Evolutionary conservation across 2,113 vertebrate genomes (phyloP).

Genomic region (Plectropomus leopardus): DNA sequence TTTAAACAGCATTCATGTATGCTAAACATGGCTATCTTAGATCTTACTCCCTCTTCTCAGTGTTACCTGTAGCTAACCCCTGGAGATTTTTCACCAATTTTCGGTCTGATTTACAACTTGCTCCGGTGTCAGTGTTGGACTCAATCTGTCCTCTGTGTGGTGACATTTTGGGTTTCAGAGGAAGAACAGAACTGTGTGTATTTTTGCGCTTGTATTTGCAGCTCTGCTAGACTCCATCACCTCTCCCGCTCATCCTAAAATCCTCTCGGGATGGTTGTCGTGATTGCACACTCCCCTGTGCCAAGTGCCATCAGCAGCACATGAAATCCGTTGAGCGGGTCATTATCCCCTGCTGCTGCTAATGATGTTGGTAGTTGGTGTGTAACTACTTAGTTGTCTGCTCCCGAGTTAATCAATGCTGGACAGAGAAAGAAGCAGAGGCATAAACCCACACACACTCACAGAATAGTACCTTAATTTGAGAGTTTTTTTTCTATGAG

Average conservation of each 20-base stretch:
- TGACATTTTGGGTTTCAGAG: neutral
- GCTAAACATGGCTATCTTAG: neutral
- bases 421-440: conserved; percentile 25
- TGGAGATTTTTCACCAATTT: neutral
- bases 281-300: conserved; percentile 55
- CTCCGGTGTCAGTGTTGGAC: conserved; percentile 6
- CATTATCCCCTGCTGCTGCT: conserved; percentile 69
- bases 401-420: conserved; percentile 56
- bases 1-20: neutral
- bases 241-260: conserved; percentile 53
- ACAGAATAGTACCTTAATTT: conserved; percentile 27
- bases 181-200: neutral
- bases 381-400: conserved; percentile 62
- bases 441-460: conserved; percentile 37
- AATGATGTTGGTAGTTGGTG: conserved; percentile 69
- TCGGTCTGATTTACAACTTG: neutral
- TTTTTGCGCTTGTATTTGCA: conserved; percentile 21
- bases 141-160: neutral
- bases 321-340: conserved; percentile 64
- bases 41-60: neutral
- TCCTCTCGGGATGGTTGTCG: conserved; percentile 48
- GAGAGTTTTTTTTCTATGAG: conserved; percentile 40
- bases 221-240: conserved; percentile 38
- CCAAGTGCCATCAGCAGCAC: conserved; percentile 60
- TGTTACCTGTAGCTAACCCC: neutral